Evolutionary conservation across 2,113 vertebrate genomes (phyloP).

Genomic region (Phylloscopus whistleri): DNA sequence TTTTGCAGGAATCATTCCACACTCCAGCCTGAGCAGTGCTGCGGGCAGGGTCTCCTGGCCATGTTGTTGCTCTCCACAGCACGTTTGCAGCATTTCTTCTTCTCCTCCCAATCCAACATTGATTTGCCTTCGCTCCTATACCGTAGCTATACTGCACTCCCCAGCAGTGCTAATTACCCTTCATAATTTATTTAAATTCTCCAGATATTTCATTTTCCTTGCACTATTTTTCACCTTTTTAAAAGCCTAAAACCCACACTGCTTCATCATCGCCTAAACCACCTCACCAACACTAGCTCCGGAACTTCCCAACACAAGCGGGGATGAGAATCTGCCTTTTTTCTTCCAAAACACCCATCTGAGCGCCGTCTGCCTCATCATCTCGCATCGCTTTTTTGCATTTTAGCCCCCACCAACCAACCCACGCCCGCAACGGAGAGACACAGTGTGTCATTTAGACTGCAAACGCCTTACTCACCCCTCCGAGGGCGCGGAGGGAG

Average conservation of each 20-base stretch:
- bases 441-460: not conserved
- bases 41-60: slow-evolving; percentile 33
- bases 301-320: slow-evolving; percentile 1
- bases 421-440: not conserved
- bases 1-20: not conserved
- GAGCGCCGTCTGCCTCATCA: not conserved
- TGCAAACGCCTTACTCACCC: not conserved
- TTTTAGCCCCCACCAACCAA: slow-evolving; percentile 2
- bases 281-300: not conserved
- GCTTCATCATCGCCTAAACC: not conserved
- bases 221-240: slow-evolving; percentile 17
- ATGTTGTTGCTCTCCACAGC: slow-evolving; percentile 11
- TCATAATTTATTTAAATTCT: not conserved
- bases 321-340: not conserved
- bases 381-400: not conserved
- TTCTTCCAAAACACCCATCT: not conserved
- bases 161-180: not conserved
- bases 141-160: not conserved
- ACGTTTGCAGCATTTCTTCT: not conserved
- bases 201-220: not conserved
- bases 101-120: not conserved
- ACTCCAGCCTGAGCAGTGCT: slow-evolving; percentile 26
- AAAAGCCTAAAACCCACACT: not conserved
- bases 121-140: not conserved
- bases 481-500: not conserved